Conservation (phyloP, 1,140 invertebrate genomes). For the Triops longicaudatus region DNA sequence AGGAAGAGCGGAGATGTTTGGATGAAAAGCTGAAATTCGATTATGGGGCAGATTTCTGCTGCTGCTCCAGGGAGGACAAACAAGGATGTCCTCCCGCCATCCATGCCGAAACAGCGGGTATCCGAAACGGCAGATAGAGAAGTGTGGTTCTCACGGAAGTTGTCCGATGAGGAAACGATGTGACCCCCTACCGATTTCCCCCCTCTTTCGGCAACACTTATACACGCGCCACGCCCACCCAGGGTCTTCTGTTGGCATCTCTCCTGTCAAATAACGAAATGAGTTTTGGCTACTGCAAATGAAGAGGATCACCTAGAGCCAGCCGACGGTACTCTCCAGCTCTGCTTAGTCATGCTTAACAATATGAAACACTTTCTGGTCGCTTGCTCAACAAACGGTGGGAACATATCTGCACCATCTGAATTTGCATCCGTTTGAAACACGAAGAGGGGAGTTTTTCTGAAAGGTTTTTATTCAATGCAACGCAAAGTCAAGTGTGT, state of each 20-base stretch:
- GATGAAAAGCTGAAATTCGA: not conserved
- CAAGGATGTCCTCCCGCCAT: not conserved
- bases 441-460: no score
- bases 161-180: constrained; percentile 14
- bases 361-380: no score
- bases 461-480: no score
- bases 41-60: not conserved
- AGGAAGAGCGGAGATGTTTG: not conserved
- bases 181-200: constrained; percentile 1
- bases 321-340: not conserved
- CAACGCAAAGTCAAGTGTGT: no score
- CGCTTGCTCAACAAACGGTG: no score
- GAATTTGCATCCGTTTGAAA: no score
- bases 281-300: not conserved
- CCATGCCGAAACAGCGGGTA: constrained; percentile 3
- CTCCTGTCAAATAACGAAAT: not conserved
- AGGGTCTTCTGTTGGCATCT: not conserved
- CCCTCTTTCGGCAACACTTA: not conserved
- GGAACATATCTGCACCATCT: no score
- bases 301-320: not conserved
- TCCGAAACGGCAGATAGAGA: not conserved
- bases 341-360: no score
- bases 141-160: constrained; percentile 11
- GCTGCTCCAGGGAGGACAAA: not conserved
- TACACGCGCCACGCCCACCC: constrained; percentile 13